Conservation (phyloP, 2,113 vertebrate genomes). For the Mesocricetus auratus region DNA sequence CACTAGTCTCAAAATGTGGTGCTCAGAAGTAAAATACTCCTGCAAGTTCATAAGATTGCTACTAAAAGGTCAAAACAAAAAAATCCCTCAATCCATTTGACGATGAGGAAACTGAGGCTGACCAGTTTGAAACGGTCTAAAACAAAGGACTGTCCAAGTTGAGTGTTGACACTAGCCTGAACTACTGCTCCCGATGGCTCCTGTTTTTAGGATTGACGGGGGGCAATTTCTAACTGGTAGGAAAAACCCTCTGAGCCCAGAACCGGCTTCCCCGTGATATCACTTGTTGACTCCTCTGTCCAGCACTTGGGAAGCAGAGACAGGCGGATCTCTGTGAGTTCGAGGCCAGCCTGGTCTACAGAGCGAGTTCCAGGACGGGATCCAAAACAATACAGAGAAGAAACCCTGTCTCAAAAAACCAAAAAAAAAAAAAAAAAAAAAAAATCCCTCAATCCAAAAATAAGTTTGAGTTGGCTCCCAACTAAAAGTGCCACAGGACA, state of each 20-base stretch:
- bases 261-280: neutral
- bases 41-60: neutral
- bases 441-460: neutral
- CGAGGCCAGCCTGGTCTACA: no score
- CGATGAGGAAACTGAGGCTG: neutral
- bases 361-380: no score
- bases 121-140: neutral
- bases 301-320: no score
- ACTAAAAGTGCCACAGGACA: conserved; percentile 45
- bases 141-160: neutral
- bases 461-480: conserved; percentile 32
- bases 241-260: neutral
- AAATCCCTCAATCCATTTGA: neutral
- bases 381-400: no score
- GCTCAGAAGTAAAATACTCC: conserved; percentile 33
- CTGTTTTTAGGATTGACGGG: neutral
- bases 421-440: no score
- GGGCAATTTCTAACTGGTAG: neutral
- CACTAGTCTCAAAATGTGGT: conserved; percentile 21
- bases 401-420: no score
- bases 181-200: neutral
- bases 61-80: conserved; percentile 15
- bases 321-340: no score
- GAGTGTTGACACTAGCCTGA: neutral
- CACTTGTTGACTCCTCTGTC: neutral